phyloP scores from a whole-genome alignment of 2,113 vertebrate species.

The Cheilinus undulatus region DNA sequence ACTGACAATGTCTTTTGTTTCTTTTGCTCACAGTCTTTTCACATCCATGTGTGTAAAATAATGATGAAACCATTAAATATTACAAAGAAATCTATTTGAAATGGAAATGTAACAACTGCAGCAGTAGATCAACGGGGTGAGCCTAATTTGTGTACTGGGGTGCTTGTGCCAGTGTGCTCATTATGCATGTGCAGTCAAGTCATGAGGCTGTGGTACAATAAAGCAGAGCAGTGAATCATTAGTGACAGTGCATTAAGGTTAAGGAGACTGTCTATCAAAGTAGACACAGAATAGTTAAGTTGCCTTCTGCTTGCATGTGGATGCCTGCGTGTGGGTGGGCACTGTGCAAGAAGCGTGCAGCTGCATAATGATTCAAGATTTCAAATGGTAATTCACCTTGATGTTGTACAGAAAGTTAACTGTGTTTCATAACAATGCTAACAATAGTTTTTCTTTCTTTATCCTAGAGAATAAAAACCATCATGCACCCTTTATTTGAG shows the following conservation, averaged over 20 bases:
- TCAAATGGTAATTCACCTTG: conserved; percentile 50
- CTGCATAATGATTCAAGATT: conserved; percentile 37
- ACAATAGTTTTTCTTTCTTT: conserved; percentile 18
- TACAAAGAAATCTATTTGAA: conserved; percentile 36
- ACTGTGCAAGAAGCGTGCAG: background rate
- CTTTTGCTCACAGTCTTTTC: no score
- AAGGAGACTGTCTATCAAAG: conserved; percentile 65
- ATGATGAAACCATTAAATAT: conserved; percentile 38
- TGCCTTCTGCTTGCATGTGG: conserved; percentile 17
- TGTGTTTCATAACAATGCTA: background rate
- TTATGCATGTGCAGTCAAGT: conserved; percentile 53
- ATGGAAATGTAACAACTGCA: conserved; percentile 26
- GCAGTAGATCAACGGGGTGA: conserved; percentile 34
- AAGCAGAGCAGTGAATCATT: conserved; percentile 66
- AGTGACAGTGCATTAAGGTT: conserved; percentile 54
- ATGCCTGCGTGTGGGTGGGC: conserved; percentile 25
- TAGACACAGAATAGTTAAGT: conserved; percentile 43
- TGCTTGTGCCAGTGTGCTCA: conserved; percentile 27
- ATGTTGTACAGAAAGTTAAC: conserved; percentile 7
- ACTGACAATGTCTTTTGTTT: no score
- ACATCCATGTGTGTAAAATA: conserved; percentile 6
- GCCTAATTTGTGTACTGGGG: conserved; percentile 41
- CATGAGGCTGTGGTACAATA: conserved; percentile 41
- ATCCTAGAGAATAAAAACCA: conserved; percentile 9
- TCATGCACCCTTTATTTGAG: background rate